phyloP scores from a whole-genome alignment of 2,797 vertebrate species.

The Phrynocephalus forsythii region DNA sequence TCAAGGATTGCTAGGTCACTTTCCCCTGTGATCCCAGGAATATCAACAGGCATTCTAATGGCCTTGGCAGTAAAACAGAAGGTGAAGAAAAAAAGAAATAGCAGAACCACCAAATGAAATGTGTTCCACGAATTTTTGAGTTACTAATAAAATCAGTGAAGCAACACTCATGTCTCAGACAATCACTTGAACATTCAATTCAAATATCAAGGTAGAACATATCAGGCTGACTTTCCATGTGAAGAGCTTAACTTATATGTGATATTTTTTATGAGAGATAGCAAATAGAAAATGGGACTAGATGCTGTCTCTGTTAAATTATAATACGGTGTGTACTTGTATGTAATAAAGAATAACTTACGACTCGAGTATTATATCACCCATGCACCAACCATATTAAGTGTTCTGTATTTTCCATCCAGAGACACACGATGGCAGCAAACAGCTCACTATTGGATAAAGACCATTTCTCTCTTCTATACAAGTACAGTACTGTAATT shows the following conservation, averaged over 20 bases:
- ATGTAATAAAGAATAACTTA: background rate
- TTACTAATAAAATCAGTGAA: background rate
- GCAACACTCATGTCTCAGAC: background rate
- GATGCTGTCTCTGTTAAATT: background rate
- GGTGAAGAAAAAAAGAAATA: background rate
- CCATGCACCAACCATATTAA: background rate
- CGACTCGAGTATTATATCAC: background rate
- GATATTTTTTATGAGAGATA: background rate
- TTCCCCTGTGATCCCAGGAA: no score
- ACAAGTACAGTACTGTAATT: background rate
- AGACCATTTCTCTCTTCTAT: background rate
- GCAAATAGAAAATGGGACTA: background rate
- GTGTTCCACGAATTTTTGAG: background rate
- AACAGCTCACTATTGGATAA: background rate
- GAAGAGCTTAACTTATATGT: background rate
- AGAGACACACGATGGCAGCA: conserved; percentile 30
- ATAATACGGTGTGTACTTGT: background rate
- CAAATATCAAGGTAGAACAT: background rate
- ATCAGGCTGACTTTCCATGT: background rate
- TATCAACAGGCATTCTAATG: background rate
- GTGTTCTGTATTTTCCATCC: background rate
- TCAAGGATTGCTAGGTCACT: no score
- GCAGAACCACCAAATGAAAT: background rate
- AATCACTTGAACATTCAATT: background rate
- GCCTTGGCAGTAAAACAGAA: background rate